A percentile compares a stretch with the other conserved stretches of the same genome.
Conservation (phyloP, 2,888 invertebrate species). For the Myopa tessellatipennis region DNA sequence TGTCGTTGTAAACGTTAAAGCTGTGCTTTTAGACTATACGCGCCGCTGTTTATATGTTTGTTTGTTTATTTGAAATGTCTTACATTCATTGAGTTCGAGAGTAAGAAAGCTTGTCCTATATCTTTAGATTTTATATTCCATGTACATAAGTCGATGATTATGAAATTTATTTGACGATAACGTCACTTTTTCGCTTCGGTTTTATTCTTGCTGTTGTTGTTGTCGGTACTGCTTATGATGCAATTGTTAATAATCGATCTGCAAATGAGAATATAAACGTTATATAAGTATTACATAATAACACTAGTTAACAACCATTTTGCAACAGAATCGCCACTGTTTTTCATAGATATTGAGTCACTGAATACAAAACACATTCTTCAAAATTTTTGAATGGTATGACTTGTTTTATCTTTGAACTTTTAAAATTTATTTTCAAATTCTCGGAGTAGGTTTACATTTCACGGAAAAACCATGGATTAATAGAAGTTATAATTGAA, state of each 20-base stretch:
- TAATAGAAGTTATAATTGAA: too few species aligned
- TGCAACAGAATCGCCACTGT: too few species aligned
- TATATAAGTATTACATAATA: neutral
- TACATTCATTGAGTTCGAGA: neutral
- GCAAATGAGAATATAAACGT: constrained; percentile 12
- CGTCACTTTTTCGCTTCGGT: neutral
- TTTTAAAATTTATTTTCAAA: too few species aligned
- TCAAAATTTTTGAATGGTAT: too few species aligned
- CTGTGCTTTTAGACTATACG: neutral
- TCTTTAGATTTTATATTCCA: neutral
- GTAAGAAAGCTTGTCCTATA: too few species aligned
- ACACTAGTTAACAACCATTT: too few species aligned
- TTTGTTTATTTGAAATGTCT: neutral
- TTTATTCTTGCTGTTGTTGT: neutral
- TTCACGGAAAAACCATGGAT: too few species aligned
- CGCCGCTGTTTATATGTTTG: neutral
- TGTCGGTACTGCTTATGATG: constrained; percentile 8
- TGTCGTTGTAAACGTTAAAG: neutral
- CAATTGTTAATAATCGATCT: constrained; percentile 4
- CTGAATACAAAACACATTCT: too few species aligned
- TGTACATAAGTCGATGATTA: neutral
- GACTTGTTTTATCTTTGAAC: too few species aligned
- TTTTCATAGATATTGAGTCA: too few species aligned
- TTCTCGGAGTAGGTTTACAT: too few species aligned
- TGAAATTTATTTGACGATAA: neutral